Evolutionary conservation across 2,113 vertebrate species (phyloP).

Genomic region (Acanthochromis polyacanthus): DNA sequence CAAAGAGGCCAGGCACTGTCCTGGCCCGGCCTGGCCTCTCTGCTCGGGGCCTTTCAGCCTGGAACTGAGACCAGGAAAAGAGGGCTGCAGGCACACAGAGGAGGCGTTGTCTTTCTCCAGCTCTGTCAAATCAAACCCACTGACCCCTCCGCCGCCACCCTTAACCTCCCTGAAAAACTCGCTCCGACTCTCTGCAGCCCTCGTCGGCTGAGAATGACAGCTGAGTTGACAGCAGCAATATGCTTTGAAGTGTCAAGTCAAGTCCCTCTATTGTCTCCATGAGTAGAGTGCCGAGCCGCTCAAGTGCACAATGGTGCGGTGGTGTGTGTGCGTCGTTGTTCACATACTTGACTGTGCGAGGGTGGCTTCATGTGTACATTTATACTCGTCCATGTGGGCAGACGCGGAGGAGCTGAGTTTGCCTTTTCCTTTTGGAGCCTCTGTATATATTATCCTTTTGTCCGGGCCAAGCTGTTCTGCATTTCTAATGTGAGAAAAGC

Average conservation of each 20-base stretch:
- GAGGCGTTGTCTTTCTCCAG: slow-evolving; percentile 67
- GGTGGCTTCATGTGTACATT: slow-evolving; percentile 61
- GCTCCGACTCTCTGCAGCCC: slow-evolving; percentile 56
- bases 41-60: slow-evolving; percentile 43
- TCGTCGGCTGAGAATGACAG: slow-evolving; percentile 89
- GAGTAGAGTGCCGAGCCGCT: slow-evolving; percentile 68
- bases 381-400: slow-evolving; percentile 55
- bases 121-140: slow-evolving; percentile 61
- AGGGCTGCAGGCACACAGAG: slow-evolving; percentile 84
- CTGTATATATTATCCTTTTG: slow-evolving; percentile 78
- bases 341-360: slow-evolving; percentile 52
- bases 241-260: slow-evolving; percentile 95
- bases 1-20: slow-evolving; percentile 87
- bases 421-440: slow-evolving; percentile 62
- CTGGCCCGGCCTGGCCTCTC: slow-evolving; percentile 44
- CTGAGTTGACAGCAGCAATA: slow-evolving; percentile 95
- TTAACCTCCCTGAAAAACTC: slow-evolving; percentile 76
- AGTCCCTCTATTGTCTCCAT: slow-evolving; percentile 90
- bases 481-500: slow-evolving; percentile 78
- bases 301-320: slow-evolving; percentile 70
- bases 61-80: slow-evolving; percentile 44
- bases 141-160: slow-evolving; percentile 45
- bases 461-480: slow-evolving; percentile 63
- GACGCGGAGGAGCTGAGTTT: slow-evolving; percentile 59
- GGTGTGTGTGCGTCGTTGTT: slow-evolving; percentile 48